Conservation (phyloP, 2,113 vertebrate genomes). For the Syngnathus floridae region DNA sequence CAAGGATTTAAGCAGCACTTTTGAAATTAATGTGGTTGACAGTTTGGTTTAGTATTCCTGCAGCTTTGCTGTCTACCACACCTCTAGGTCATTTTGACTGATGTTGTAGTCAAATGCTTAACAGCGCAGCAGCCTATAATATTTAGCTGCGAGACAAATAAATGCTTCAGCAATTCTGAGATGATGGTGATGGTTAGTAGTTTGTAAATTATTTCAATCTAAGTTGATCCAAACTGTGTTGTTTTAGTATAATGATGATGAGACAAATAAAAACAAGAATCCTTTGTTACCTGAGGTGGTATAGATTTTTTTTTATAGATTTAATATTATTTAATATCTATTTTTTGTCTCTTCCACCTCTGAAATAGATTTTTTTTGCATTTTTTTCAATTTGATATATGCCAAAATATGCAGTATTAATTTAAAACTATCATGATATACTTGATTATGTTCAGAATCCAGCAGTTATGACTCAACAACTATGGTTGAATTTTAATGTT, state of each 20-base stretch:
- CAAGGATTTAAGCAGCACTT: slow-evolving; percentile 30
- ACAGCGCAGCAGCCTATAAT: slow-evolving; percentile 22
- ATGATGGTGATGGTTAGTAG: slow-evolving; percentile 12
- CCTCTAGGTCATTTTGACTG: slow-evolving; percentile 34
- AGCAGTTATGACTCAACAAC: too few species aligned
- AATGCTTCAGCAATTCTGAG: slow-evolving; percentile 25
- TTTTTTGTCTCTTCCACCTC: too few species aligned
- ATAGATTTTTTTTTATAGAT: too few species aligned
- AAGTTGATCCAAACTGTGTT: background rate
- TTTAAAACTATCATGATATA: too few species aligned
- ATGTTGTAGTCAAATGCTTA: slow-evolving; percentile 14
- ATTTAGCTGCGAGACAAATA: slow-evolving; percentile 30
- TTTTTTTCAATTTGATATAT: too few species aligned
- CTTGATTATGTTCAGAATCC: too few species aligned
- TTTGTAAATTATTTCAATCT: slow-evolving; percentile 28
- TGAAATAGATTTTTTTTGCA: background rate
- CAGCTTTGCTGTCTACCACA: slow-evolving; percentile 20
- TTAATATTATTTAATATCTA: too few species aligned
- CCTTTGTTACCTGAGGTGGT: too few species aligned
- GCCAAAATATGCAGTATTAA: too few species aligned
- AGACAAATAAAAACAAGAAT: background rate
- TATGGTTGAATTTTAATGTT: too few species aligned
- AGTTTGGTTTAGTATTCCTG: slow-evolving; percentile 22
- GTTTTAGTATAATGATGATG: background rate
- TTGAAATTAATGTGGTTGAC: slow-evolving; percentile 23